Percentiles rank a stretch among this genome's conserved stretches.
Evolutionary conservation across 2,113 vertebrate genomes (phyloP).

Genomic region (Chaetops frenatus): DNA sequence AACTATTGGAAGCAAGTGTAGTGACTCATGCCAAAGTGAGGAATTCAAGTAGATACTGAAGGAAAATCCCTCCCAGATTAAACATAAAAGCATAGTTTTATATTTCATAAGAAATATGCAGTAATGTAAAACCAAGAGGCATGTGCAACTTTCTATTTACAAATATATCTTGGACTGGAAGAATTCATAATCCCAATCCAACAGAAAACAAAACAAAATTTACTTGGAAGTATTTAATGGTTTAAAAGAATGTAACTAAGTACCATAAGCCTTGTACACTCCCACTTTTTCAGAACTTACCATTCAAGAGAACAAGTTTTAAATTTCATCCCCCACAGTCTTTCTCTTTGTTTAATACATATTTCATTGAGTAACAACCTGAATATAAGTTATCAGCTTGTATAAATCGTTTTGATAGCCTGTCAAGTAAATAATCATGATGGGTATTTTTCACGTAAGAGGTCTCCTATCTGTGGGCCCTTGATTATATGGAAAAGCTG

Average conservation of each 20-base stretch:
- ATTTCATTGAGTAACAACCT: background rate
- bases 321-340: background rate
- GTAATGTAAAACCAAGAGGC: background rate
- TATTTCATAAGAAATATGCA: background rate
- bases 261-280: background rate
- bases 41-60: background rate
- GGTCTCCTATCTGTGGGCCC: background rate
- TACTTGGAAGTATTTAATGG: background rate
- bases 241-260: background rate
- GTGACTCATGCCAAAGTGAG: background rate
- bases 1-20: background rate
- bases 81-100: background rate
- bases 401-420: background rate
- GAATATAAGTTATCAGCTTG: background rate
- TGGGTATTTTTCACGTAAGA: background rate
- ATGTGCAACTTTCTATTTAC: background rate
- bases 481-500: background rate
- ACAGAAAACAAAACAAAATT: background rate
- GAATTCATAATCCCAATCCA: background rate
- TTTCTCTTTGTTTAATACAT: background rate
- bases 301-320: background rate
- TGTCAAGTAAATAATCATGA: background rate
- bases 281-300: background rate
- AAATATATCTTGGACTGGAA: background rate
- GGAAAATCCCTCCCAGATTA: background rate